phyloP scores from a whole-genome alignment of 2,113 vertebrate species.

The Malurus melanocephalus region DNA sequence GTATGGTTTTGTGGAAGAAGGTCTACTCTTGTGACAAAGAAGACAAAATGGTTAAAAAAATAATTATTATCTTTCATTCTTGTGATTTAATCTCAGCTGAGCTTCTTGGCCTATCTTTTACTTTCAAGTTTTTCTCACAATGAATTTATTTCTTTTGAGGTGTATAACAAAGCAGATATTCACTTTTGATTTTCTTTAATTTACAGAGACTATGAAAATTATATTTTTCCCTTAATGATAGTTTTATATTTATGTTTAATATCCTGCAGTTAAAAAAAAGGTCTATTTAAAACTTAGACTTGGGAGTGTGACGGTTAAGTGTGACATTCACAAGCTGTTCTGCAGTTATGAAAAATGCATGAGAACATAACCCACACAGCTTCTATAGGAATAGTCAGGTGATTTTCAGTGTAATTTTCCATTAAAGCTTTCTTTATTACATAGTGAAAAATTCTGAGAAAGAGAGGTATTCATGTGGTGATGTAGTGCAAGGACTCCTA shows the following conservation, averaged over 20 bases:
- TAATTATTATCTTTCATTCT: background rate
- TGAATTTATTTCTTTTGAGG: conserved; percentile 31
- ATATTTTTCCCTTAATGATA: conserved; percentile 54
- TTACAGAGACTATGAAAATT: conserved; percentile 49
- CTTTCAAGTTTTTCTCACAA: conserved; percentile 3
- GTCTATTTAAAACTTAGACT: conserved; percentile 57
- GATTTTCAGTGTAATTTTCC: conserved; percentile 65
- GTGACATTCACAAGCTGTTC: conserved; percentile 76
- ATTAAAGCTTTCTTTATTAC: conserved; percentile 61
- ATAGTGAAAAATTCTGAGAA: conserved; percentile 17
- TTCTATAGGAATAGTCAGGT: conserved; percentile 63
- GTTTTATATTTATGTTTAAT: conserved; percentile 61
- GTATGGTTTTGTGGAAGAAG: background rate
- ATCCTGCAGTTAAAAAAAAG: background rate
- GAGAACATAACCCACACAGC: conserved; percentile 70
- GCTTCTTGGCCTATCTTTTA: background rate
- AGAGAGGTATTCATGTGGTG: background rate
- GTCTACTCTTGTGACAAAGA: background rate
- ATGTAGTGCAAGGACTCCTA: background rate
- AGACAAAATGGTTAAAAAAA: background rate
- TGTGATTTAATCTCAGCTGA: background rate
- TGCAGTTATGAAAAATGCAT: conserved; percentile 72
- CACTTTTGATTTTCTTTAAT: conserved; percentile 51
- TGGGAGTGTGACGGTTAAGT: conserved; percentile 58
- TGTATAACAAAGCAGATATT: conserved; percentile 11